Percentiles rank a stretch among this genome's conserved stretches.
Conservation (phyloP, 64 coral and sea anemone genomes). For the Stylophora pistillata region DNA sequence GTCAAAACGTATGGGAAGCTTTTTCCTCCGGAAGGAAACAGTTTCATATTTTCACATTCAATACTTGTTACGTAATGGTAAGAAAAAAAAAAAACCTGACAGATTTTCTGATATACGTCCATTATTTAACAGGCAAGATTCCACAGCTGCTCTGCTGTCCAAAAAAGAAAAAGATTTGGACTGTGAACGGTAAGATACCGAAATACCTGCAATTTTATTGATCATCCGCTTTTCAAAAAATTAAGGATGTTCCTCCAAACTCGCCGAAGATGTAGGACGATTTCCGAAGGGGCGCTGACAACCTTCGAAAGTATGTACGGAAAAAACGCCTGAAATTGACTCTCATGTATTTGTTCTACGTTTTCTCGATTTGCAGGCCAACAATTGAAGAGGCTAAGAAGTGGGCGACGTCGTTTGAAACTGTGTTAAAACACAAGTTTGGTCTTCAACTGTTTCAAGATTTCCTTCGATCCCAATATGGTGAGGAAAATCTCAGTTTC, state of each 20-base stretch:
- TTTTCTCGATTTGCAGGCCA: conserved; percentile 59
- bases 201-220: not conserved
- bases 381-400: conserved; percentile 79
- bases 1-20: too few relatives aligned
- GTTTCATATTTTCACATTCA: not conserved
- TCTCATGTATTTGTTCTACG: too few relatives aligned
- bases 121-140: conserved; percentile 47
- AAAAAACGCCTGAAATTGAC: not conserved
- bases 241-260: too few relatives aligned
- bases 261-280: too few relatives aligned
- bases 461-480: conserved; percentile 90
- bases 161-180: conserved; percentile 62
- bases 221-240: too few relatives aligned
- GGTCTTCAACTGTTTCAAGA: conserved; percentile 90
- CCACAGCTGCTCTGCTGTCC: conserved; percentile 51
- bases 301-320: too few relatives aligned
- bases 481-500: conserved; percentile 93
- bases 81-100: not conserved
- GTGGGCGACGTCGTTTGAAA: conserved; percentile 80
- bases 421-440: conserved; percentile 78
- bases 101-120: not conserved
- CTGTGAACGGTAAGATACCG: conserved; percentile 55
- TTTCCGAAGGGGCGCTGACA: too few relatives aligned
- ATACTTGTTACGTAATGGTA: not conserved
- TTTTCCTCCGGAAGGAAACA: too few relatives aligned